These are phyloP conservation scores for Syrphus vitripennis DNA, from an alignment of 2,888 invertebrate genomes.

Conservation along the genomic window DNA sequence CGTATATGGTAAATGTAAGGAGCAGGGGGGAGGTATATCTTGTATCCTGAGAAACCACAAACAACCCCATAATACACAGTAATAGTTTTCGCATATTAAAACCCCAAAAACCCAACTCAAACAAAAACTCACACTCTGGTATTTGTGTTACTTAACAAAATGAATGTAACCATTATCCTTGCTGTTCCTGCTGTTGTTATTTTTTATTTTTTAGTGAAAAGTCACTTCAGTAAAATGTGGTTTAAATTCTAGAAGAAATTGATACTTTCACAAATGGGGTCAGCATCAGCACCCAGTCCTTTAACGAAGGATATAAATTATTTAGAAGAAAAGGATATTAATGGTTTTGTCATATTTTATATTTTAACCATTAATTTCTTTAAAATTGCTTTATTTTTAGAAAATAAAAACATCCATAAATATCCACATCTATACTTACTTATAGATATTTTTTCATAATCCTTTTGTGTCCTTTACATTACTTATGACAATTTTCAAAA, in stretches of 20 bases:
- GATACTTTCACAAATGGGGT: not conserved
- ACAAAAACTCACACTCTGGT: not conserved
- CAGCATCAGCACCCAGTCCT: not conserved
- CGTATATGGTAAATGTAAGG: not conserved
- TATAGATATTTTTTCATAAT: not conserved
- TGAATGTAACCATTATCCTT: not conserved
- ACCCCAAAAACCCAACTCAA: conserved; percentile 2
- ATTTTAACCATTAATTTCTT: not conserved
- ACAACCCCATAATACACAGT: conserved; percentile 23
- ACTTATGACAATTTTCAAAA: conserved; percentile 4
- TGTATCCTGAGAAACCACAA: conserved; percentile 40
- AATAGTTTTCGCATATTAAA: conserved; percentile 53
- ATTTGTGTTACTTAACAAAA: not conserved
- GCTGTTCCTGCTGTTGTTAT: not conserved
- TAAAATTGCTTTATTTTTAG: not conserved
- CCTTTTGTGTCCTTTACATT: not conserved
- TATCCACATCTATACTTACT: not conserved
- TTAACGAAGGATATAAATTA: not conserved
- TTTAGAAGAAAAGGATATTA: not conserved
- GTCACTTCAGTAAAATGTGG: conserved; percentile 9
- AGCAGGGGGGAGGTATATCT: not conserved
- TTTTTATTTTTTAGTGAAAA: not conserved
- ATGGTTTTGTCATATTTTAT: not conserved
- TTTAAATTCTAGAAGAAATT: not conserved
- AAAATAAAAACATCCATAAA: not conserved